A percentile compares a stretch with the other conserved stretches of the same genome.
Conservation (phyloP, 35 echinoderm and acorn worm genomes). For the Stichopus chloronotus region DNA sequence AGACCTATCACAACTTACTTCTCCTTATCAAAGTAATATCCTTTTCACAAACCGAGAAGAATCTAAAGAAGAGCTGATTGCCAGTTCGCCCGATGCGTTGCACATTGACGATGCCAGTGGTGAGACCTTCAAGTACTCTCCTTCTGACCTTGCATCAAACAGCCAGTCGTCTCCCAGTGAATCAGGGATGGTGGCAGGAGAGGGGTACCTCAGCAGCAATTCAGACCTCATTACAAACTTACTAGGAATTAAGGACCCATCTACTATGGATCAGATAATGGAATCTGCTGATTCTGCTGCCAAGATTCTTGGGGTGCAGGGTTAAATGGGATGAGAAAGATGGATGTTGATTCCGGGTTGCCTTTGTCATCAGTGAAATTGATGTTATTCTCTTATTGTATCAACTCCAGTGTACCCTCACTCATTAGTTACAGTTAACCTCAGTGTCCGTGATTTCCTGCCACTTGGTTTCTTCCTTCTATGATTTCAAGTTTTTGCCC, state of each 20-base stretch:
- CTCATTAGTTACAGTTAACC: too few species aligned
- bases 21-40: slow-evolving; percentile 6
- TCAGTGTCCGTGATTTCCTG: too few species aligned
- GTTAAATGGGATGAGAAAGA: neutral
- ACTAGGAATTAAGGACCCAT: slow-evolving; percentile 91
- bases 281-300: slow-evolving; percentile 96
- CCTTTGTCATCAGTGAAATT: too few species aligned
- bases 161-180: neutral
- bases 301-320: slow-evolving; percentile 82
- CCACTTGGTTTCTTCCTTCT: too few species aligned
- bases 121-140: neutral
- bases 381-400: too few species aligned
- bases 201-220: neutral
- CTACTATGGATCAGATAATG: slow-evolving; percentile 92
- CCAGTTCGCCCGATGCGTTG: neutral
- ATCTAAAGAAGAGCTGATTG: neutral
- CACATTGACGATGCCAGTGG: neutral
- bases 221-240: slow-evolving; percentile 92
- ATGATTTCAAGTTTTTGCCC: too few species aligned
- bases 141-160: neutral
- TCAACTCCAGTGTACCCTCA: too few species aligned
- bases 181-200: slow-evolving; percentile 28
- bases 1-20: neutral
- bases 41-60: neutral
- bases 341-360: neutral